phyloP scores from a whole-genome alignment of 92 coral and sea anemone species.

The Montipora capitata region DNA sequence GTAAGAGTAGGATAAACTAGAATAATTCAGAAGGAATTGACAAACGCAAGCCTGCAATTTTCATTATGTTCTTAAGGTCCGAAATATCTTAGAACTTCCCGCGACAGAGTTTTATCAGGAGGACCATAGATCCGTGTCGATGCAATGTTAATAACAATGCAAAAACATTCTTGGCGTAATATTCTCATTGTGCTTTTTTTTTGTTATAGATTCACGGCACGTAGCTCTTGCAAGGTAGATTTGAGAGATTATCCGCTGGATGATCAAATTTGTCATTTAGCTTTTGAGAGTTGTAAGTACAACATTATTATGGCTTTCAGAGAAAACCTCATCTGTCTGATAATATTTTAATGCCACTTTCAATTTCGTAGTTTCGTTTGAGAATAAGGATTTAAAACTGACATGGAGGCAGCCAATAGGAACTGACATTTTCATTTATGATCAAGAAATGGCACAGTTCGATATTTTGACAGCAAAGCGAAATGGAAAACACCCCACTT shows the following conservation, averaged over 20 bases:
- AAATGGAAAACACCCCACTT: conserved; percentile 83
- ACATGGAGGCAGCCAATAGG: conserved; percentile 81
- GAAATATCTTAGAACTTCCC: no score
- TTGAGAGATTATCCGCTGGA: conserved; percentile 95
- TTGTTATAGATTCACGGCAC: conserved; percentile 63
- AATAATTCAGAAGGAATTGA: no score
- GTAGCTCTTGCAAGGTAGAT: conserved; percentile 93
- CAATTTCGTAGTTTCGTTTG: conserved; percentile 84
- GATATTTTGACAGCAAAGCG: conserved; percentile 86
- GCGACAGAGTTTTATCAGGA: no score
- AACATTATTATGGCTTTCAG: neutral
- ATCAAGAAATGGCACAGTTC: conserved; percentile 98
- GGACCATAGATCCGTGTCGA: no score
- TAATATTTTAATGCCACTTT: neutral
- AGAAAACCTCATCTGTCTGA: neutral
- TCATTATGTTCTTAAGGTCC: no score
- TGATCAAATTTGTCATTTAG: conserved; percentile 90
- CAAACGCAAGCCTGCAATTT: no score
- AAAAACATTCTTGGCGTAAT: no score
- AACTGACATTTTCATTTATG: conserved; percentile 87
- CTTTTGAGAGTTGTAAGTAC: conserved; percentile 97
- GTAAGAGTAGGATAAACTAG: no score
- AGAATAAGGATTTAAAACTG: conserved; percentile 83
- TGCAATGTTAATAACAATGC: no score
- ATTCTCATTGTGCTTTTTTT: neutral